These are phyloP conservation scores for Perca fluviatilis DNA, from an alignment of 2,113 vertebrate genomes.

Conservation along the genomic window DNA sequence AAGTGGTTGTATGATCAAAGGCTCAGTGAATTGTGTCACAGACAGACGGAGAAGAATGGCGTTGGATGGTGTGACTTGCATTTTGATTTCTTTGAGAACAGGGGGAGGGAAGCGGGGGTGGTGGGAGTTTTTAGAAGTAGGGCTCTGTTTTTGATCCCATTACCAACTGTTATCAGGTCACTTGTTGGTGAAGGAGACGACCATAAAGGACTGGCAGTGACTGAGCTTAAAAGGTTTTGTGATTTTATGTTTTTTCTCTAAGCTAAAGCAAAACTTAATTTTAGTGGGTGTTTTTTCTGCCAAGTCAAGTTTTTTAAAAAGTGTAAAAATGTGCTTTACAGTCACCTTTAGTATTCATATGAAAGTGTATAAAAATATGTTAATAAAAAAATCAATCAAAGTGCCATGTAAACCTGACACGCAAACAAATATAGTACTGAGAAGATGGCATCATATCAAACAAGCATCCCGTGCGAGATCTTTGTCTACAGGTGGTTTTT, in stretches of 20 bases:
- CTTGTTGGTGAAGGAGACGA: conserved; percentile 12
- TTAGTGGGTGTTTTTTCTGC: background rate
- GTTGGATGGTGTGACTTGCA: conserved; percentile 79
- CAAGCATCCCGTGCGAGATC: background rate
- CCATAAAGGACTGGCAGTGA: background rate
- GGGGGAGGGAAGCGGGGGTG: background rate
- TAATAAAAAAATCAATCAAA: background rate
- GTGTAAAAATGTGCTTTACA: background rate
- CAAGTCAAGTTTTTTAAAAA: background rate
- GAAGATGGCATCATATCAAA: background rate
- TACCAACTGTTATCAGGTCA: conserved; percentile 61
- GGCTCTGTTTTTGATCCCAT: conserved; percentile 71
- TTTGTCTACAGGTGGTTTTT: conserved; percentile 59
- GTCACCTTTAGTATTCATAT: background rate
- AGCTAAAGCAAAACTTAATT: background rate
- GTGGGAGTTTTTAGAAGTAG: conserved; percentile 44
- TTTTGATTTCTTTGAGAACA: conserved; percentile 77
- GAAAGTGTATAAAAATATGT: background rate
- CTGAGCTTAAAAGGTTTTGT: background rate
- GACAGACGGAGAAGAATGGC: conserved; percentile 73
- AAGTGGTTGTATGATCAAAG: conserved; percentile 83
- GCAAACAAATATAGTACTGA: background rate
- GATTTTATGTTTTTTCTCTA: background rate
- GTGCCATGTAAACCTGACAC: background rate
- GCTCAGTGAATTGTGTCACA: conserved; percentile 73